A percentile compares a stretch with the other conserved stretches of the same genome.
Evolutionary conservation across 1,140 invertebrate genomes (phyloP).

Genomic region (Octopus sinensis): DNA sequence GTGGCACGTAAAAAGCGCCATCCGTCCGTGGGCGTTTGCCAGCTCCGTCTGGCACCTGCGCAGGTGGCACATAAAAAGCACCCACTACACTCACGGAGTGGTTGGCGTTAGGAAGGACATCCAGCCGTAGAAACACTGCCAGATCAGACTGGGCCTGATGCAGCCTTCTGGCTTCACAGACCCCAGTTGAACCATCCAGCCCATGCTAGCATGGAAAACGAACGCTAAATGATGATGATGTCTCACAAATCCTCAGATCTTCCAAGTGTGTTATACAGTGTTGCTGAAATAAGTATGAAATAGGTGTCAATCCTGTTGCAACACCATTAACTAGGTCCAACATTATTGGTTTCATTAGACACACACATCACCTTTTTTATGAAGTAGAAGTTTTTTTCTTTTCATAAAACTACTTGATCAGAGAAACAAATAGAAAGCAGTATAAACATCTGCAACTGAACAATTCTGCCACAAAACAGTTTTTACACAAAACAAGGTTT

Average conservation of each 20-base stretch:
- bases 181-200: no score
- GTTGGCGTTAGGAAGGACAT: no score
- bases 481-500: not conserved
- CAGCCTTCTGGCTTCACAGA: no score
- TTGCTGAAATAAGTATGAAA: constrained; percentile 5
- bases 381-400: not conserved
- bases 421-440: not conserved
- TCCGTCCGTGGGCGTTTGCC: no score
- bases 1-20: no score
- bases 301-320: not conserved
- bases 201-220: no score
- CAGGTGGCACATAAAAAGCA: no score
- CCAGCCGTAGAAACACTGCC: no score
- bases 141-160: no score
- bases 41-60: no score
- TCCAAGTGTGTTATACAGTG: not conserved
- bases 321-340: not conserved
- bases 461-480: not conserved
- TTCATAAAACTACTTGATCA: constrained; percentile 1
- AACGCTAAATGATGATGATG: not conserved
- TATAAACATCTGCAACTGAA: not conserved
- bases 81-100: no score
- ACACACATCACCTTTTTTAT: not conserved
- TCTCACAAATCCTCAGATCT: not conserved
- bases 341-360: not conserved